Evolutionary conservation across 2,797 vertebrate genomes (phyloP).

Genomic region (Lacerta agilis): DNA sequence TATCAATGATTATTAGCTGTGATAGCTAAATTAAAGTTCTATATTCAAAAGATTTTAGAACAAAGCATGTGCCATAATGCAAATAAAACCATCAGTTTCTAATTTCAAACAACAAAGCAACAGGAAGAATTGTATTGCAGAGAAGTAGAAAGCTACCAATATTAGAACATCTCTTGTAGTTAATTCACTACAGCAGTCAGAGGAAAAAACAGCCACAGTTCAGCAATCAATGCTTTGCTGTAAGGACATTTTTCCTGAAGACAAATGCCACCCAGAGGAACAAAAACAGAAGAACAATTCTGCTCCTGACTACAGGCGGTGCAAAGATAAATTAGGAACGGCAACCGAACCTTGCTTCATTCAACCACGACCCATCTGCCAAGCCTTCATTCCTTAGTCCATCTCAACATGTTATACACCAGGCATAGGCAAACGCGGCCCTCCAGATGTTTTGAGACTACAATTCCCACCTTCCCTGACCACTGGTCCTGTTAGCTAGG

Average conservation of each 20-base stretch:
- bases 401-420: slow-evolving; percentile 41
- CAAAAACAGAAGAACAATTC: slow-evolving; percentile 69
- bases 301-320: slow-evolving; percentile 61
- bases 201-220: slow-evolving; percentile 42
- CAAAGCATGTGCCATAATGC: slow-evolving; percentile 23
- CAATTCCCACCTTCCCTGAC: too few relatives aligned
- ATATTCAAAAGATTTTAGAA: slow-evolving; percentile 1
- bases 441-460: too few relatives aligned
- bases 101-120: slow-evolving; percentile 2
- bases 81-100: slow-evolving; percentile 10
- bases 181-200: slow-evolving; percentile 42
- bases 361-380: slow-evolving; percentile 25
- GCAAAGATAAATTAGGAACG: slow-evolving; percentile 53
- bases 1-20: background rate
- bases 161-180: slow-evolving; percentile 43
- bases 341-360: slow-evolving; percentile 24
- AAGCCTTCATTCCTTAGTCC: background rate
- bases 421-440: too few relatives aligned
- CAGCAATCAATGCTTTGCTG: slow-evolving; percentile 50
- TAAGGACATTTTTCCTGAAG: slow-evolving; percentile 66
- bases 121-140: background rate
- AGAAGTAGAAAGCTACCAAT: slow-evolving; percentile 20
- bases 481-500: too few relatives aligned
- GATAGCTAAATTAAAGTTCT: background rate
- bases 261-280: slow-evolving; percentile 72